These are phyloP conservation scores for Eupithecia tripunctaria DNA, from an alignment of 2,888 invertebrate species.

Conservation along the genomic window DNA sequence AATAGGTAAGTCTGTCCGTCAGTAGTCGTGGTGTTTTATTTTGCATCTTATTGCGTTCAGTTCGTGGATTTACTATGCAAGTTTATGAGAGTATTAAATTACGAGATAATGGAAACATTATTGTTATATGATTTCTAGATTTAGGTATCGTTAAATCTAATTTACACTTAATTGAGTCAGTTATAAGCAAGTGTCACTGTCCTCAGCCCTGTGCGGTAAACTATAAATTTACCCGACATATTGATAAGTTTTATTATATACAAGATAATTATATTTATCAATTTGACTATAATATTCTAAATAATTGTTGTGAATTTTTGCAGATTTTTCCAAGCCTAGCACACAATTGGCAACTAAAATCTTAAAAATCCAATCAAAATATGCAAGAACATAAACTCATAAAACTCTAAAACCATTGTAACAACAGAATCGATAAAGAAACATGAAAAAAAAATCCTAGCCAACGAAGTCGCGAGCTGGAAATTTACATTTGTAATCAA, in stretches of 20 bases:
- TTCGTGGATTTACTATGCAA: constrained; percentile 18
- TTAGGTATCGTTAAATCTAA: background rate
- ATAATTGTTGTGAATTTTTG: background rate
- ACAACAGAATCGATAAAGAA: constrained; percentile 77
- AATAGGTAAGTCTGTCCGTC: constrained; percentile 76
- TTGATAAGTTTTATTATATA: no score
- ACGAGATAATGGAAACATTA: constrained; percentile 2
- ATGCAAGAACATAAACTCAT: constrained; percentile 50
- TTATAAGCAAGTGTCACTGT: background rate
- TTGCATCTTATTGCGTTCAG: constrained; percentile 29
- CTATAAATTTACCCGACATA: no score
- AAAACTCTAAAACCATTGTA: constrained; percentile 31
- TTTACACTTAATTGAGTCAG: background rate
- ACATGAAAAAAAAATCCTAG: constrained; percentile 73
- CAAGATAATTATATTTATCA: no score
- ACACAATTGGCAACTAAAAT: background rate
- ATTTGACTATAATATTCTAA: no score
- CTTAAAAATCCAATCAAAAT: background rate
- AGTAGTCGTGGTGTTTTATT: constrained; percentile 41
- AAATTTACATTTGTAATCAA: constrained; percentile 84
- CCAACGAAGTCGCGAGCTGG: constrained; percentile 80
- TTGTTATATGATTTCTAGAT: constrained; percentile 6
- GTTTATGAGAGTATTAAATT: constrained; percentile 16
- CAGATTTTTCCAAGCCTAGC: background rate
- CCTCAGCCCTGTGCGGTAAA: background rate